These are phyloP conservation scores for Danaus melanippus DNA, from an alignment of 1,140 invertebrate species.

Conservation along the genomic window DNA sequence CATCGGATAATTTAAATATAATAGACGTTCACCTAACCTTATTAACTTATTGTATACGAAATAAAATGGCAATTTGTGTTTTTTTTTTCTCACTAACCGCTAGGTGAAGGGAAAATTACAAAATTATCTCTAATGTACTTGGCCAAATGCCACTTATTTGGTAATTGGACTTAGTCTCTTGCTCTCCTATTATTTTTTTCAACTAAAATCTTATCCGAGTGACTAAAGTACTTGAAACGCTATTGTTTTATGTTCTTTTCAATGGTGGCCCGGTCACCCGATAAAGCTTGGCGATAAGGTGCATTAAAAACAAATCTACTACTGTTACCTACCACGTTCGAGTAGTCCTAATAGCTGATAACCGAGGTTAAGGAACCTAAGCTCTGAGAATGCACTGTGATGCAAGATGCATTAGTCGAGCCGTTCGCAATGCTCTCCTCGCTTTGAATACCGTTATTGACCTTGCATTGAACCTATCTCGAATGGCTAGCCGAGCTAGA, in stretches of 20 bases:
- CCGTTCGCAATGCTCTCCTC: slow-evolving; percentile 41
- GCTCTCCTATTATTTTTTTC: slow-evolving; percentile 1
- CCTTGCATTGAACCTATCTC: slow-evolving; percentile 36
- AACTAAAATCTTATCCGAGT: slow-evolving; percentile 11
- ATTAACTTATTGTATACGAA: slow-evolving; percentile 5
- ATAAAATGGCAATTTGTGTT: slow-evolving; percentile 6
- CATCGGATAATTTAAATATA: too few species aligned
- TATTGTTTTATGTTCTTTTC: slow-evolving; percentile 22
- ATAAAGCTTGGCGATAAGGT: slow-evolving; percentile 49
- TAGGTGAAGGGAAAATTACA: slow-evolving; percentile 10
- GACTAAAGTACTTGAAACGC: slow-evolving; percentile 21
- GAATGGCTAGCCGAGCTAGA: slow-evolving; percentile 25
- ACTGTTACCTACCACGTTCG: slow-evolving; percentile 31
- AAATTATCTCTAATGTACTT: slow-evolving; percentile 5
- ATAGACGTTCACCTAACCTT: too few species aligned
- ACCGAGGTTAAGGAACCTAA: slow-evolving; percentile 55
- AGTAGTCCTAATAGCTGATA: slow-evolving; percentile 41
- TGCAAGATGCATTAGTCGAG: slow-evolving; percentile 46
- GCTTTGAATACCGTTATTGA: slow-evolving; percentile 51
- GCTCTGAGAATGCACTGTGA: slow-evolving; percentile 37
- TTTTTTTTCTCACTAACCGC: slow-evolving; percentile 3
- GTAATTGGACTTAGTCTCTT: slow-evolving; percentile 1
- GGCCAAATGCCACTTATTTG: background rate
- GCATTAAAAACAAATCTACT: slow-evolving; percentile 41
- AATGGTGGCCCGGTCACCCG: slow-evolving; percentile 41